Conservation (phyloP, 2,888 invertebrate genomes). For the Eustalomyia histrio region DNA sequence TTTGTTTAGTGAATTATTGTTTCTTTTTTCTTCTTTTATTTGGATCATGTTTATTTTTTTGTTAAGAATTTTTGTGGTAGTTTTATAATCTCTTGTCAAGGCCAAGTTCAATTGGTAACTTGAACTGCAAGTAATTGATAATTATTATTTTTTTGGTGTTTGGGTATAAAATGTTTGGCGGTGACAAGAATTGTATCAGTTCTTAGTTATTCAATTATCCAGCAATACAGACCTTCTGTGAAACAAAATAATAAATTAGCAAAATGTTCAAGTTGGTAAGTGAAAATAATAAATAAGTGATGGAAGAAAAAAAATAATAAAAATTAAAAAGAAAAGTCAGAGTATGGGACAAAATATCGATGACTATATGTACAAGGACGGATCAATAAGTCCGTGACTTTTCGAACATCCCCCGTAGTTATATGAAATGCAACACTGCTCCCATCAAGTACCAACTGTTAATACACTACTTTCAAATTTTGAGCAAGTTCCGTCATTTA, state of each 20-base stretch:
- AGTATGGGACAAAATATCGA: too few relatives aligned
- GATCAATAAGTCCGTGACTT: too few relatives aligned
- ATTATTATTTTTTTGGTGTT: constrained; percentile 26
- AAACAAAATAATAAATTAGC: constrained; percentile 54
- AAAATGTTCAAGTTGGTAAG: constrained; percentile 78
- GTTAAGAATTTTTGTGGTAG: constrained; percentile 31
- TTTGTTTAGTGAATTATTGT: constrained; percentile 23
- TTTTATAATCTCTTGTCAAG: constrained; percentile 54
- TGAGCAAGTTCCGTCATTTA: too few relatives aligned
- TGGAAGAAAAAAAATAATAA: background rate
- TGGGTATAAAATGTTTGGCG: constrained; percentile 50
- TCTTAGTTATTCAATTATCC: constrained; percentile 56
- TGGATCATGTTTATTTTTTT: constrained; percentile 29
- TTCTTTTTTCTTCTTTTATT: constrained; percentile 9
- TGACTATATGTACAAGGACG: too few relatives aligned
- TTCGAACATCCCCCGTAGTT: too few relatives aligned
- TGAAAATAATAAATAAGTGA: constrained; percentile 13
- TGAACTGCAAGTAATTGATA: constrained; percentile 18
- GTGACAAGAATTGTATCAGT: constrained; percentile 63
- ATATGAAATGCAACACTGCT: too few relatives aligned
- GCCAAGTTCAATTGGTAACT: constrained; percentile 55
- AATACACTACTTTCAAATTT: too few relatives aligned
- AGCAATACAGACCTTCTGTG: constrained; percentile 74
- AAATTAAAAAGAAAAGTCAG: too few relatives aligned
- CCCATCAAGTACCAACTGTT: too few relatives aligned